phyloP scores from a whole-genome alignment of 2,888 invertebrate genomes.

The Scrobipalpa costella region DNA sequence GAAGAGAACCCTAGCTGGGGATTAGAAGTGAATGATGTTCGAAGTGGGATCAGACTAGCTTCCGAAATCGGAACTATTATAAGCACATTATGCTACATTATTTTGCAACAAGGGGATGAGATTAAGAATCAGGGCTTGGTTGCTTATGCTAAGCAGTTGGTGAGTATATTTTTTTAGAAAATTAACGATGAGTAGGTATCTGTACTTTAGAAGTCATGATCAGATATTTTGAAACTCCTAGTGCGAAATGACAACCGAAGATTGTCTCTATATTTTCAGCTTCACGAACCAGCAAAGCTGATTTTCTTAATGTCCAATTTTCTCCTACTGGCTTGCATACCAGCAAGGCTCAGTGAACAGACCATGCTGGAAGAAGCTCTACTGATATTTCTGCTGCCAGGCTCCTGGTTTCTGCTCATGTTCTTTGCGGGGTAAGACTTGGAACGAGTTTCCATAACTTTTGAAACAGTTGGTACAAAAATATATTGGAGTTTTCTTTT shows the following conservation, averaged over 20 bases:
- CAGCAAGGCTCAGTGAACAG: conserved; percentile 88
- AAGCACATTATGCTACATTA: conserved; percentile 93
- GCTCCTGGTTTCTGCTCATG: conserved; percentile 98
- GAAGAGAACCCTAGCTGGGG: conserved; percentile 66
- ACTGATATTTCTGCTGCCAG: conserved; percentile 94
- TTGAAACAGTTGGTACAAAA: background rate
- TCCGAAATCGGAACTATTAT: conserved; percentile 92
- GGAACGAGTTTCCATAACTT: background rate
- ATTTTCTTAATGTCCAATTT: conserved; percentile 96
- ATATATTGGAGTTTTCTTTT: background rate
- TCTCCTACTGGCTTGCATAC: conserved; percentile 93
- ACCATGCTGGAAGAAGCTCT: conserved; percentile 94
- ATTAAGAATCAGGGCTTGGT: conserved; percentile 95
- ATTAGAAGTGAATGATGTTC: conserved; percentile 59
- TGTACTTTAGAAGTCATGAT: no score
- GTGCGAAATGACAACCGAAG: no score
- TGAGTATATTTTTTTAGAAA: conserved; percentile 58
- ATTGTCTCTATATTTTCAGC: conserved; percentile 77
- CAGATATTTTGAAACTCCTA: no score
- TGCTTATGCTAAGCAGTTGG: conserved; percentile 95
- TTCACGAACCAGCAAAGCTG: conserved; percentile 96
- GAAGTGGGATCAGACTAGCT: conserved; percentile 83
- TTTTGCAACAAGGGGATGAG: conserved; percentile 96
- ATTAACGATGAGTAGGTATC: no score
- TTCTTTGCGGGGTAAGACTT: conserved; percentile 97